Conservation (phyloP, 2,113 vertebrate species). For the Pelobates fuscus region DNA sequence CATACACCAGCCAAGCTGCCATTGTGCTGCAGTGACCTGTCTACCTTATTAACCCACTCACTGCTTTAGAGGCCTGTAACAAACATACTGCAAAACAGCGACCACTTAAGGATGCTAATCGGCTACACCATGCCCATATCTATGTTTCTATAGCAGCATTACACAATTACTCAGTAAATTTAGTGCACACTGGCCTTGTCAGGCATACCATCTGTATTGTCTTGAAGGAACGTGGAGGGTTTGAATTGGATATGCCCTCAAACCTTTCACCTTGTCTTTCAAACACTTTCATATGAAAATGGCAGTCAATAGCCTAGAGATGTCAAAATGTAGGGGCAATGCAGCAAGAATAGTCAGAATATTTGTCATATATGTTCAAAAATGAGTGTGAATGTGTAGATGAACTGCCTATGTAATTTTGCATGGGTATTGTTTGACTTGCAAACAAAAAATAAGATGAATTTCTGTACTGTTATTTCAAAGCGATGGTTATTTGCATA, state of each 20-base stretch:
- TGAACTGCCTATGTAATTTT: not conserved
- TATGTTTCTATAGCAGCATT: not conserved
- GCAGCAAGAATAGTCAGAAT: slow-evolving; percentile 67
- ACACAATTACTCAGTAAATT: not conserved
- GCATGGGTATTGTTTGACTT: not conserved
- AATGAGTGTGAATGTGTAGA: too few relatives aligned
- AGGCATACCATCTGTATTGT: too few relatives aligned
- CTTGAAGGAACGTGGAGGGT: too few relatives aligned
- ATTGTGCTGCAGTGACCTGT: slow-evolving; percentile 22
- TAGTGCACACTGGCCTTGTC: not conserved
- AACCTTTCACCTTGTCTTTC: not conserved
- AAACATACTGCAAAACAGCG: not conserved
- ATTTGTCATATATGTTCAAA: too few relatives aligned
- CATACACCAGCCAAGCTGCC: slow-evolving; percentile 20
- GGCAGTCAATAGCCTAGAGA: slow-evolving; percentile 31
- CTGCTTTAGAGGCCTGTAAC: slow-evolving; percentile 31
- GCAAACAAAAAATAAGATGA: too few relatives aligned
- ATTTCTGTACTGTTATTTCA: too few relatives aligned
- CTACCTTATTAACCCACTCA: not conserved
- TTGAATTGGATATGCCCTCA: not conserved
- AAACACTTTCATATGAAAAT: slow-evolving; percentile 50
- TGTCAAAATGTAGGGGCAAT: slow-evolving; percentile 55
- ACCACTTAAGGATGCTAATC: not conserved
- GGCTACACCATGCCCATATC: not conserved
- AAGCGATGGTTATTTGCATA: too few relatives aligned